Evolutionary conservation across 2,113 vertebrate genomes (phyloP).

Genomic region (Hystrix cristata): DNA sequence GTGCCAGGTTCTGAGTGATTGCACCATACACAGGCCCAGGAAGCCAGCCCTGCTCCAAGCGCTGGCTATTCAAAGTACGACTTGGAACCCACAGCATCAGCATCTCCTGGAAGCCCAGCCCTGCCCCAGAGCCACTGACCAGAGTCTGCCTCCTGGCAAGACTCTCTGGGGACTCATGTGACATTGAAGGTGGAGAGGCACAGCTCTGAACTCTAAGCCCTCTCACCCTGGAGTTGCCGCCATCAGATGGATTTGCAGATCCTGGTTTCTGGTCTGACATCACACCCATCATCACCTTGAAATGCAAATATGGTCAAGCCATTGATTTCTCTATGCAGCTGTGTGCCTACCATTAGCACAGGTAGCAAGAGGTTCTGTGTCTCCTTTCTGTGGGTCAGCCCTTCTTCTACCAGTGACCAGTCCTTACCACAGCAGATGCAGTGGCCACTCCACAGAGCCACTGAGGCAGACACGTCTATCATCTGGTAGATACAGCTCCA

Average conservation of each 20-base stretch:
- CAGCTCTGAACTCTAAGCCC: not conserved
- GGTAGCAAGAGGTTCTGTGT: not conserved
- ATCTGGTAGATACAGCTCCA: not conserved
- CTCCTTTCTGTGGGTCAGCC: not conserved
- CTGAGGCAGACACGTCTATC: too few species aligned
- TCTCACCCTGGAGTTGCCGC: not conserved
- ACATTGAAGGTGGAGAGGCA: not conserved
- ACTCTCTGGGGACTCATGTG: not conserved
- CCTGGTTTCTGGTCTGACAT: not conserved
- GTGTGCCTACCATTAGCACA: fast-evolving
- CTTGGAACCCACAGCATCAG: not conserved
- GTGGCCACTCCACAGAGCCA: not conserved
- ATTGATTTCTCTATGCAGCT: not conserved
- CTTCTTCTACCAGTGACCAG: not conserved
- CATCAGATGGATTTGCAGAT: not conserved
- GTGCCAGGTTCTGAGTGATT: fast-evolving
- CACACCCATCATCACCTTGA: not conserved
- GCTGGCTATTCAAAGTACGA: not conserved
- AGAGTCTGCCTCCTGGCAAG: not conserved
- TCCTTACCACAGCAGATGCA: not conserved
- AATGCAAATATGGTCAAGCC: not conserved
- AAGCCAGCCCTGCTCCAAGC: not conserved
- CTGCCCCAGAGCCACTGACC: not conserved
- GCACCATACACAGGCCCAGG: too few species aligned
- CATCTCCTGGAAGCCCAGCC: not conserved